These are phyloP conservation scores for Atta colombica DNA, from an alignment of 1,140 invertebrate genomes.

Conservation along the genomic window DNA sequence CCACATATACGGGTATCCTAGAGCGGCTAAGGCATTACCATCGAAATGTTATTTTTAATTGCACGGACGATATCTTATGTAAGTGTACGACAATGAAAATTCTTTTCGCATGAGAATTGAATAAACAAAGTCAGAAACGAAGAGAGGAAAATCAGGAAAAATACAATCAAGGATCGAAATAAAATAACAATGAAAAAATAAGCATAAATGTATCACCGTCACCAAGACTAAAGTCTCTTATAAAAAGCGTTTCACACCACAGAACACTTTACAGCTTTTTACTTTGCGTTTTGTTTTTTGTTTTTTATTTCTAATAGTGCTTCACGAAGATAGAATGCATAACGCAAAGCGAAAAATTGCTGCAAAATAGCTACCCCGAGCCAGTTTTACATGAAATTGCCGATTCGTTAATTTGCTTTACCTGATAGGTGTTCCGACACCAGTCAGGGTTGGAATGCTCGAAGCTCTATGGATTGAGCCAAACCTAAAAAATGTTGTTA, in stretches of 20 bases:
- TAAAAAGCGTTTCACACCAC: conserved; percentile 4
- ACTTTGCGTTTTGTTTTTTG: conserved; percentile 2
- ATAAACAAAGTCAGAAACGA: background rate
- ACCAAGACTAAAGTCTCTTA: conserved; percentile 30
- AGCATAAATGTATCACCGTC: conserved; percentile 16
- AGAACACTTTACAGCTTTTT: conserved; percentile 17
- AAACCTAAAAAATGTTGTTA: conserved; percentile 85
- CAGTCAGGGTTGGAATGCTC: conserved; percentile 94
- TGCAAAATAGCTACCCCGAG: conserved; percentile 3
- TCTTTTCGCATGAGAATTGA: conserved; percentile 4
- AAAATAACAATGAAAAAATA: conserved; percentile 17
- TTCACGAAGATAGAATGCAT: background rate
- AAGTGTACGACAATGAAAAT: background rate
- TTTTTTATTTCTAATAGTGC: background rate
- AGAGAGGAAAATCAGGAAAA: background rate
- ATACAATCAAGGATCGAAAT: background rate
- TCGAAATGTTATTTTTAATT: conserved; percentile 62
- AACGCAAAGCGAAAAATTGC: conserved; percentile 23
- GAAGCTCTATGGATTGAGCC: conserved; percentile 93
- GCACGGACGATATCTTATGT: background rate
- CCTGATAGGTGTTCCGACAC: conserved; percentile 92
- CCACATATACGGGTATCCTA: conserved; percentile 87
- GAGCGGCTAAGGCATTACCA: conserved; percentile 86
- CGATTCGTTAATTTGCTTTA: conserved; percentile 87
- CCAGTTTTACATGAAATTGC: conserved; percentile 19